Evolutionary conservation across 2,797 vertebrate species (phyloP).

Genomic region (Tympanoctomys barrerae): DNA sequence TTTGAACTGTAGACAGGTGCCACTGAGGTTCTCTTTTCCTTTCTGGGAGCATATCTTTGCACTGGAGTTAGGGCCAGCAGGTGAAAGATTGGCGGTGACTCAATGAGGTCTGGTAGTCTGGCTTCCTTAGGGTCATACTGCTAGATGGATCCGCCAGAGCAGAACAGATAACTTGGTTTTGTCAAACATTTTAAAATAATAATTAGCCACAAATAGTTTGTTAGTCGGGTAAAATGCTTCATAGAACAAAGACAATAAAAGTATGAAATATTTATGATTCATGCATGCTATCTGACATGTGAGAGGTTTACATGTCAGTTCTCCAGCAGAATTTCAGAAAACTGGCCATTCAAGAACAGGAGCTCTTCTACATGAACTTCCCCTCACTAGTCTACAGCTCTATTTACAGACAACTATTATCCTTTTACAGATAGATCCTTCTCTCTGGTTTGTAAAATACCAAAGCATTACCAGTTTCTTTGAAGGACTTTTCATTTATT

Average conservation of each 20-base stretch:
- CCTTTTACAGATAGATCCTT: not conserved
- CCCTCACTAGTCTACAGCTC: not conserved
- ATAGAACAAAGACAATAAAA: slow-evolving; percentile 41
- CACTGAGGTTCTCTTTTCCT: not conserved
- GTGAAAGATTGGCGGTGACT: not conserved
- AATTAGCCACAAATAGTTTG: slow-evolving; percentile 6
- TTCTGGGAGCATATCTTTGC: not conserved
- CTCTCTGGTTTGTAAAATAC: not conserved
- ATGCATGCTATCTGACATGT: not conserved
- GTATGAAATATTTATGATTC: not conserved
- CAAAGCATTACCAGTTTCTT: not conserved
- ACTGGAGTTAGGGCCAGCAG: not conserved
- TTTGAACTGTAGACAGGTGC: not conserved
- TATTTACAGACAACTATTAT: not conserved
- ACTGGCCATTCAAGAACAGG: not conserved
- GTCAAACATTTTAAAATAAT: not conserved
- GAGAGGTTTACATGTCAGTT: slow-evolving; percentile 38
- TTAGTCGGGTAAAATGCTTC: slow-evolving; percentile 21
- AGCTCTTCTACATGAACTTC: not conserved
- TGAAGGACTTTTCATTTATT: not conserved
- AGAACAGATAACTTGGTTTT: slow-evolving; percentile 28
- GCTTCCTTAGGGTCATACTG: not conserved
- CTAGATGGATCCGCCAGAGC: not conserved
- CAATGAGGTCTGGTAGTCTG: not conserved
- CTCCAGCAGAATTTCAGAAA: slow-evolving; percentile 25